These are phyloP conservation scores for Burhinus oedicnemus DNA, from an alignment of 2,113 vertebrate genomes.

Conservation along the genomic window DNA sequence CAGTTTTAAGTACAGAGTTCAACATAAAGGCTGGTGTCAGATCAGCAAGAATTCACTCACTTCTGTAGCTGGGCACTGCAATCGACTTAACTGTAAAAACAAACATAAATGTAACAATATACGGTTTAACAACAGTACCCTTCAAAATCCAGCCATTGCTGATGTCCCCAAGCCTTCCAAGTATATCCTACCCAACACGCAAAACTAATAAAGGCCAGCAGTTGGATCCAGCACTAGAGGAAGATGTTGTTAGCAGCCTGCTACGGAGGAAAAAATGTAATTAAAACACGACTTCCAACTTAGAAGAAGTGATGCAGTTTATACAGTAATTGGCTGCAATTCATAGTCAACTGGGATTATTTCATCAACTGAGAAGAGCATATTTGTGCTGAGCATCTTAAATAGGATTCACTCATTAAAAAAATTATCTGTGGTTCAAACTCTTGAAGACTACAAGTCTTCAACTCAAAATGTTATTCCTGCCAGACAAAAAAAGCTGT, in stretches of 20 bases:
- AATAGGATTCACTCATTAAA: background rate
- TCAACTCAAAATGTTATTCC: background rate
- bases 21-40: slow-evolving; percentile 10
- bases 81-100: background rate
- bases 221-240: background rate
- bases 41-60: background rate
- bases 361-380: background rate
- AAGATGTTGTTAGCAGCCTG: background rate
- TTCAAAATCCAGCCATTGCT: background rate
- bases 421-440: background rate
- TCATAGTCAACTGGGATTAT: background rate
- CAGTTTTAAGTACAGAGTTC: background rate
- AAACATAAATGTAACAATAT: background rate
- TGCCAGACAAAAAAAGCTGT: background rate
- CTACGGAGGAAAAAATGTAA: background rate
- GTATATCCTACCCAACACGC: background rate
- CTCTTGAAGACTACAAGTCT: background rate
- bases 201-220: background rate
- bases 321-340: background rate
- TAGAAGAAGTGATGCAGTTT: background rate
- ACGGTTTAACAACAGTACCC: background rate
- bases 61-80: background rate
- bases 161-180: background rate
- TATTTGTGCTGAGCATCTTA: background rate
- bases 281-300: background rate